These are phyloP conservation scores for Stratiomys singularior DNA, from an alignment of 2,888 invertebrate species.

Conservation along the genomic window DNA sequence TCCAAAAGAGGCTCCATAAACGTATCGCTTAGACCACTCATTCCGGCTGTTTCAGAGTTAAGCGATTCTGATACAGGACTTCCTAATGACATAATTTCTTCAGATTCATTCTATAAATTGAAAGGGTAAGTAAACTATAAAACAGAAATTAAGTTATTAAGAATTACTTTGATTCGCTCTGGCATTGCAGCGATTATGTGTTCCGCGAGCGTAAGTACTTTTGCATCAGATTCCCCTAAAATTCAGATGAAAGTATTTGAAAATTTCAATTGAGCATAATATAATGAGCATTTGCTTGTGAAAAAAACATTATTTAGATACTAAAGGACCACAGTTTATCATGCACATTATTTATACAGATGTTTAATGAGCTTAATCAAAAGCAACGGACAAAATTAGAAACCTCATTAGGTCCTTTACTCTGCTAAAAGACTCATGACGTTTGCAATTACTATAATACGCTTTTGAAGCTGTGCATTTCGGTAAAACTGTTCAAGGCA, in stretches of 20 bases:
- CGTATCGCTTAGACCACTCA: constrained; percentile 69
- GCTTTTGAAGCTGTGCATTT: too few species aligned
- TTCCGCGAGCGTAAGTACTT: constrained; percentile 92
- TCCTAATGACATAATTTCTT: constrained; percentile 72
- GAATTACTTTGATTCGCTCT: constrained; percentile 90
- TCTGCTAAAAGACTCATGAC: too few species aligned
- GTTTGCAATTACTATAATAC: too few species aligned
- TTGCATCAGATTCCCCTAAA: constrained; percentile 89
- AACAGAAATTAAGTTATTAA: not conserved
- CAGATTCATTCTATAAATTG: constrained; percentile 77
- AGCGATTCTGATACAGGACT: constrained; percentile 69
- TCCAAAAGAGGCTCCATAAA: constrained; percentile 82
- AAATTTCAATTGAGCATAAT: too few species aligned
- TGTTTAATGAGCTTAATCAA: too few species aligned
- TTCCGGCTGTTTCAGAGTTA: constrained; percentile 64
- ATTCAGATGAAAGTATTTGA: constrained; percentile 45
- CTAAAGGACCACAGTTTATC: too few species aligned
- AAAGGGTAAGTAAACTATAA: constrained; percentile 67
- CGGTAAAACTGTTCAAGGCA: too few species aligned
- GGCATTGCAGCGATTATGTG: constrained; percentile 99
- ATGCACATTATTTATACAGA: too few species aligned
- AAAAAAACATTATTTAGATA: too few species aligned
- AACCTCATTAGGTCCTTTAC: too few species aligned
- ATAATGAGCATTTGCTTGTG: too few species aligned
- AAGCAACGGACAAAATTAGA: too few species aligned